Evolutionary conservation across 1,140 invertebrate genomes (phyloP).

Genomic region (Asobara japonica): DNA sequence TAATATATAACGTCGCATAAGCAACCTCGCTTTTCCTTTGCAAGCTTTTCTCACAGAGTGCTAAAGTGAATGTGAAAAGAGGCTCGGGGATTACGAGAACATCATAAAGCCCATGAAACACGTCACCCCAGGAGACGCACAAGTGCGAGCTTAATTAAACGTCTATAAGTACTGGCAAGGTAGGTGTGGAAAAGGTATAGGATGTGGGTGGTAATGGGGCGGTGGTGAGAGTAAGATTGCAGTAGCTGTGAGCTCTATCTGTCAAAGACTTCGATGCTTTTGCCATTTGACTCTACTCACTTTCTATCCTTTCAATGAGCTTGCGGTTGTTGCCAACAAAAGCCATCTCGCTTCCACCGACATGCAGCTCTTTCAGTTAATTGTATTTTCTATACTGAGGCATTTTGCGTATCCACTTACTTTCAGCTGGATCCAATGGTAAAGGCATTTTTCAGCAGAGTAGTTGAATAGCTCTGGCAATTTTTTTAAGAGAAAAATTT

Average conservation of each 20-base stretch:
- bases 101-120: not conserved
- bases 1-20: not conserved
- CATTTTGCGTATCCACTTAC: constrained; percentile 16
- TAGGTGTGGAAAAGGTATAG: not conserved
- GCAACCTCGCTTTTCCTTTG: not conserved
- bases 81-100: not conserved
- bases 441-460: constrained; percentile 19
- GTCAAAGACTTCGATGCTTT: not conserved
- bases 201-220: not conserved
- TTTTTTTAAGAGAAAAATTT: no score
- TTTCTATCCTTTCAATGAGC: constrained; percentile 17
- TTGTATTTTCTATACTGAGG: constrained; percentile 27
- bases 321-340: constrained; percentile 9
- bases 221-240: constrained; percentile 17
- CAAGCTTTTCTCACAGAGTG: not conserved
- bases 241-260: constrained; percentile 7
- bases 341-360: not conserved
- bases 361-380: not conserved
- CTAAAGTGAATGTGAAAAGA: not conserved
- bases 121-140: not conserved
- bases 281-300: constrained; percentile 12
- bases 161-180: constrained; percentile 4
- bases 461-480: no score
- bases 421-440: constrained; percentile 22
- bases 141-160: constrained; percentile 27